Percentiles rank a stretch among this genome's conserved stretches.
These are phyloP conservation scores for Rhaphigaster nebulosa DNA, from an alignment of 2,888 invertebrate genomes.

Conservation along the genomic window DNA sequence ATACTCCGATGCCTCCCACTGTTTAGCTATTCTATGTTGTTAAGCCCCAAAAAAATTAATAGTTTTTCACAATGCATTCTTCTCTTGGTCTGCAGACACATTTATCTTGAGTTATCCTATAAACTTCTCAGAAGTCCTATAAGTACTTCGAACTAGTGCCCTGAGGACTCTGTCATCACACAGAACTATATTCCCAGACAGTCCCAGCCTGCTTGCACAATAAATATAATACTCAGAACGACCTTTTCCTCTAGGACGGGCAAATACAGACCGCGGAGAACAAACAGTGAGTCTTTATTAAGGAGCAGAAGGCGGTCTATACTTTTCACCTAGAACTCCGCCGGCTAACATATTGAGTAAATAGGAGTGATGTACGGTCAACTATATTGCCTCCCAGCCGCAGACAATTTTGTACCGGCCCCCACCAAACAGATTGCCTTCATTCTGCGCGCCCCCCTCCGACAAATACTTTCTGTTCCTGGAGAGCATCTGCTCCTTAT, in stretches of 20 bases:
- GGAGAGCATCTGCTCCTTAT: conserved; percentile 50
- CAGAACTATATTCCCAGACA: neutral
- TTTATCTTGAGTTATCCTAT: too few species aligned
- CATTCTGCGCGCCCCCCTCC: conserved; percentile 21
- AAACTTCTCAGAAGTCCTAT: neutral
- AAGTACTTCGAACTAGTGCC: neutral
- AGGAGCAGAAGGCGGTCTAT: conserved; percentile 4
- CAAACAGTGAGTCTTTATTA: conserved; percentile 44
- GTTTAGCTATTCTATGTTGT: too few species aligned
- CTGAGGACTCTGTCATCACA: neutral
- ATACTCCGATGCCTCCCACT: too few species aligned
- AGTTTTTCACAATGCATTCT: too few species aligned
- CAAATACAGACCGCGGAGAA: neutral
- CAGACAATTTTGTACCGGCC: conserved; percentile 39
- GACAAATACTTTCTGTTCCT: conserved; percentile 46
- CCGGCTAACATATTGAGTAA: conserved; percentile 29
- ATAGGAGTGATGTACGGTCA: conserved; percentile 45
- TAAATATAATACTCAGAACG: conserved; percentile 25
- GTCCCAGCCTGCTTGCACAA: neutral
- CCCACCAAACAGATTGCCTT: conserved; percentile 37
- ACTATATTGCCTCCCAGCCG: conserved; percentile 41
- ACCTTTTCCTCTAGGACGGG: neutral
- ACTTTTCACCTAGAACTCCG: conserved; percentile 40
- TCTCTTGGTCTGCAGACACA: too few species aligned
- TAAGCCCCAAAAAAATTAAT: too few species aligned